phyloP scores from a whole-genome alignment of 2,888 invertebrate genomes.

The Tenthredo livida region DNA sequence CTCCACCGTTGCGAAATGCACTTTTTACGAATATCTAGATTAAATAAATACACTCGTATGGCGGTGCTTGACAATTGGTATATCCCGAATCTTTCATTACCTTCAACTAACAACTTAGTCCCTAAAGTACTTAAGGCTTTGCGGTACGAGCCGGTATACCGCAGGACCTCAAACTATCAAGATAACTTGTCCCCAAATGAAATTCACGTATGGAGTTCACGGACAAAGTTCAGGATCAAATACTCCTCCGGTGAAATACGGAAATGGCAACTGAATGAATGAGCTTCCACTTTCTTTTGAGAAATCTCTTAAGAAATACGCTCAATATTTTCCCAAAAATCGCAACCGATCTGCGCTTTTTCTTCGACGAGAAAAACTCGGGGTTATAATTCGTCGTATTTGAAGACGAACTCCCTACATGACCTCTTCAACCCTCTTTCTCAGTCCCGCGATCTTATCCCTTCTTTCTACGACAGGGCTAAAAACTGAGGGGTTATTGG shows the following conservation, averaged over 20 bases:
- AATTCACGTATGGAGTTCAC: neutral
- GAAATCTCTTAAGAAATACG: neutral
- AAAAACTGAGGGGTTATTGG: neutral
- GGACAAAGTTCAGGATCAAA: neutral
- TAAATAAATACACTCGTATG: neutral
- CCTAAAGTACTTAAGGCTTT: neutral
- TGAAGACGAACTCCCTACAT: neutral
- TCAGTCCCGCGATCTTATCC: neutral
- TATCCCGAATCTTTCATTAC: neutral
- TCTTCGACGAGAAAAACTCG: neutral
- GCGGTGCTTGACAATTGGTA: neutral
- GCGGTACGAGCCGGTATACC: conserved; percentile 6
- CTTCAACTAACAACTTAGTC: conserved; percentile 9
- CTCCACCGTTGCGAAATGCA: neutral
- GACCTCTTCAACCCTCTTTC: neutral
- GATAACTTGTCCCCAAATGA: neutral
- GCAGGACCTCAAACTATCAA: neutral
- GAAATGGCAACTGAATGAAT: neutral
- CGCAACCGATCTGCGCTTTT: neutral
- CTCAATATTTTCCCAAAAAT: neutral
- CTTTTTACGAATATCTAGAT: neutral
- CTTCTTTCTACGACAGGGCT: neutral
- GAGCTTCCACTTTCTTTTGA: neutral
- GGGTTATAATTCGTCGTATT: neutral
- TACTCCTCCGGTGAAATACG: neutral